These are phyloP conservation scores for Ochropacha duplaris DNA, from an alignment of 2,888 invertebrate genomes.

Conservation along the genomic window DNA sequence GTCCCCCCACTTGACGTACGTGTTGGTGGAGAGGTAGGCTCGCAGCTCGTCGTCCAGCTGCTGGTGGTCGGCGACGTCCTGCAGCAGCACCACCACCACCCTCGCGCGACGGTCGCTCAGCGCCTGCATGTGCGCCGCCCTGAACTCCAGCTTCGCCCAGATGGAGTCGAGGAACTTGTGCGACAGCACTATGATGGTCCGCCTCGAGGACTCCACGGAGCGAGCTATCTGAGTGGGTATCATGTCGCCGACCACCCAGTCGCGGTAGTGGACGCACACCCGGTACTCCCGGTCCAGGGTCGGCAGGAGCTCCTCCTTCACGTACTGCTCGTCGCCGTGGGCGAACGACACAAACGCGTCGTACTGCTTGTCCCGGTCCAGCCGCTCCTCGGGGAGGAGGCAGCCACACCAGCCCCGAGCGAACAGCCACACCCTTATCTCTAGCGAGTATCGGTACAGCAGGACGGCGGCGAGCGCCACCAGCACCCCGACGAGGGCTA, in stretches of 20 bases:
- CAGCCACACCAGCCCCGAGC: too few species aligned
- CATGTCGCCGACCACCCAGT: constrained; percentile 89
- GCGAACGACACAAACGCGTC: too few species aligned
- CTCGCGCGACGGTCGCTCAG: constrained; percentile 81
- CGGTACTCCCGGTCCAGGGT: too few species aligned
- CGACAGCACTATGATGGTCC: constrained; percentile 36
- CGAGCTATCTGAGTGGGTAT: constrained; percentile 87
- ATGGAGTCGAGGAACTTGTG: constrained; percentile 36
- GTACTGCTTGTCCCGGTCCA: too few species aligned
- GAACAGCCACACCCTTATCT: too few species aligned
- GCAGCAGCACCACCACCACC: constrained; percentile 88
- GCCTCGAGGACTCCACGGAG: constrained; percentile 86
- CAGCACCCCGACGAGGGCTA: too few species aligned
- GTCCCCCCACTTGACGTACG: constrained; percentile 91
- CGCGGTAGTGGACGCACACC: constrained; percentile 88
- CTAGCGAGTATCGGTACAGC: too few species aligned
- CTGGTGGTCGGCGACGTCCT: constrained; percentile 80
- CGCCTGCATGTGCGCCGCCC: constrained; percentile 77
- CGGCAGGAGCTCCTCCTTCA: too few species aligned
- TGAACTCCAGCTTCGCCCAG: too few species aligned
- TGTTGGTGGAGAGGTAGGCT: constrained; percentile 87
- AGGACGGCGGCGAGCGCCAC: too few species aligned
- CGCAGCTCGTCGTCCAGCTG: constrained; percentile 73
- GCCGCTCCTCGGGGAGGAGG: too few species aligned
- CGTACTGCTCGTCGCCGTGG: too few species aligned